A percentile compares a stretch with the other conserved stretches of the same genome.
Evolutionary conservation across 1,140 invertebrate species (phyloP).

Genomic region (Zaprionus tsacasi): DNA sequence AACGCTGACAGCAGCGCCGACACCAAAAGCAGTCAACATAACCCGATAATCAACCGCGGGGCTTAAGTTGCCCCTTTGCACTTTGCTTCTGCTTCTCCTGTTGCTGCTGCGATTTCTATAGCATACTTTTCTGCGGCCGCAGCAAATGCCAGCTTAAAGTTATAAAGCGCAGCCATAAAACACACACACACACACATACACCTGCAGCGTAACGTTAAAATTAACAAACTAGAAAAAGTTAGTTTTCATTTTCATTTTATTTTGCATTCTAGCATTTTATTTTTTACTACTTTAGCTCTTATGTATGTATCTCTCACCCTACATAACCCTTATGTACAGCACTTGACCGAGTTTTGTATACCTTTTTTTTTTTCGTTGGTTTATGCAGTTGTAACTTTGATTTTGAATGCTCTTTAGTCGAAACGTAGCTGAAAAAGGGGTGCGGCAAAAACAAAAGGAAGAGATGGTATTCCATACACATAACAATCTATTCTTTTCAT

Average conservation of each 20-base stretch:
- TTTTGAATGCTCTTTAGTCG: conserved; percentile 2
- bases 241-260: conserved; percentile 15
- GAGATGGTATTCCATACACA: not conserved
- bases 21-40: not conserved
- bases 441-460: not conserved
- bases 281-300: conserved; percentile 22
- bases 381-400: conserved; percentile 4
- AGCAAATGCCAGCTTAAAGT: conserved; percentile 14
- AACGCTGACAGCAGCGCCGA: not conserved
- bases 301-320: not conserved
- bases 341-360: conserved; percentile 72
- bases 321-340: conserved; percentile 8
- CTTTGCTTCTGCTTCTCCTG: too few relatives aligned
- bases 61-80: conserved; percentile 27
- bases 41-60: conserved; percentile 18
- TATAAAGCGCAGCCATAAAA: conserved; percentile 45
- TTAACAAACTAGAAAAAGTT: conserved; percentile 68
- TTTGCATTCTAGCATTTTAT: not conserved
- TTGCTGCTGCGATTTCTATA: conserved; percentile 36
- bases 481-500: not conserved
- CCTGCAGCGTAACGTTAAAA: conserved; percentile 37
- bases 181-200: not conserved
- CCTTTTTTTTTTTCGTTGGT: not conserved
- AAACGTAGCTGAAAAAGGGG: not conserved
- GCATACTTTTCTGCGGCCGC: conserved; percentile 59